phyloP scores from a whole-genome alignment of 2,797 vertebrate genomes.

The Intellagama lesueurii region DNA sequence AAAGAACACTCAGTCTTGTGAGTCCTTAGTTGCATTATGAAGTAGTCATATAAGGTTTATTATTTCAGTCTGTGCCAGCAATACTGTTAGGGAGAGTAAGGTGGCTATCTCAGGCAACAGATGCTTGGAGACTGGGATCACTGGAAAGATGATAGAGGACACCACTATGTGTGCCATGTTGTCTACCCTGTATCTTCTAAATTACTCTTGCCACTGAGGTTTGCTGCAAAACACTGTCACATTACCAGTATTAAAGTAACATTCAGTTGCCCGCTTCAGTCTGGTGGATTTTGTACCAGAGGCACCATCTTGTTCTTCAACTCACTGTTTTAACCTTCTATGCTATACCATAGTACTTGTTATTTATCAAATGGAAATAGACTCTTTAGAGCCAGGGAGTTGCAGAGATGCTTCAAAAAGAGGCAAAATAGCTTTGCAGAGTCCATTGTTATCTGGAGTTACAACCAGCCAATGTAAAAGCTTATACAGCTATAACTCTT shows the following conservation, averaged over 20 bases:
- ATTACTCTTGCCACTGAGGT: not conserved
- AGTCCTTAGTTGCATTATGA: not conserved
- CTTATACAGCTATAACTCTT: not conserved
- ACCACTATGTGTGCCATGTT: not conserved
- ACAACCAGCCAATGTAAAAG: slow-evolving; percentile 53
- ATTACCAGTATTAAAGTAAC: not conserved
- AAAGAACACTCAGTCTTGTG: not conserved
- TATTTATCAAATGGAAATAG: not conserved
- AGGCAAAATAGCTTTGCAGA: not conserved
- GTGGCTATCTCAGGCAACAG: not conserved
- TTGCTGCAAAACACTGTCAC: not conserved
- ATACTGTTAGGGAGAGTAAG: not conserved
- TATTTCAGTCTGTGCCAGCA: too few relatives aligned
- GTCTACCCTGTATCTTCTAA: not conserved
- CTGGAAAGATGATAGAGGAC: not conserved
- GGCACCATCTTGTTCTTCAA: not conserved
- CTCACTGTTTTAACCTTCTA: not conserved
- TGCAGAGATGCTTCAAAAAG: slow-evolving; percentile 24
- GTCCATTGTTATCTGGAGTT: slow-evolving; percentile 42
- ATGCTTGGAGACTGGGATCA: not conserved
- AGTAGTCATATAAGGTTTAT: not conserved
- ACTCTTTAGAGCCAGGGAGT: fast-evolving
- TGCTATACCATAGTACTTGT: too few relatives aligned
- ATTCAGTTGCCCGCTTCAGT: not conserved
- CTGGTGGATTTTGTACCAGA: not conserved